Percentiles rank a stretch among this genome's conserved stretches.
Evolutionary conservation across 2,797 vertebrate genomes (phyloP).

Genomic region (Pagetopsis macropterus): DNA sequence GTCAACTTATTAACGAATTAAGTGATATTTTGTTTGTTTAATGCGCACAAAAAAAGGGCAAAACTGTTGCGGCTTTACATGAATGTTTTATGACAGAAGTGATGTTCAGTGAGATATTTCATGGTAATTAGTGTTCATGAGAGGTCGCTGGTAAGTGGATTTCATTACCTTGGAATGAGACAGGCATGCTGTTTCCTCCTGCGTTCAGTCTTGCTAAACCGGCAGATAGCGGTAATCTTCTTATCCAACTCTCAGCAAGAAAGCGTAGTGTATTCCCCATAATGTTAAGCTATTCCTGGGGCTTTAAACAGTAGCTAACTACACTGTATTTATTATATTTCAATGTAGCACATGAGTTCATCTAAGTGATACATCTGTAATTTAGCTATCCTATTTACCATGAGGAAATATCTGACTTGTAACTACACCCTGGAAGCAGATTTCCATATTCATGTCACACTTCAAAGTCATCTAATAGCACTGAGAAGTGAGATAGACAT

Average conservation of each 20-base stretch:
- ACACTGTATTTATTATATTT: conserved; percentile 5
- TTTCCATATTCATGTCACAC: conserved; percentile 64
- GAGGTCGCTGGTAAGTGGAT: too few species aligned
- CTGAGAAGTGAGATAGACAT: conserved; percentile 53
- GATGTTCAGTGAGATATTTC: neutral
- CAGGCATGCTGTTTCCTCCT: too few species aligned
- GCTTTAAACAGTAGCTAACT: conserved; percentile 14
- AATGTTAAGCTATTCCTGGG: neutral
- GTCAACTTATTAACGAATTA: neutral
- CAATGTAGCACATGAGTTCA: neutral
- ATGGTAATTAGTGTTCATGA: neutral
- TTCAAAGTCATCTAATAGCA: conserved; percentile 69
- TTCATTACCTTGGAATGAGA: too few species aligned
- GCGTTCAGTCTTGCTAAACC: too few species aligned
- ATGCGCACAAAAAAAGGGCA: neutral
- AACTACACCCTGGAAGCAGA: conserved; percentile 37
- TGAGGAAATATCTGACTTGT: conserved; percentile 31
- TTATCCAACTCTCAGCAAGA: conserved; percentile 5
- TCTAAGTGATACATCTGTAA: conserved; percentile 28
- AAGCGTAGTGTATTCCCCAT: neutral
- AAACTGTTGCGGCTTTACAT: neutral
- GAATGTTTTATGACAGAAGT: neutral
- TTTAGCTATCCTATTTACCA: conserved; percentile 35
- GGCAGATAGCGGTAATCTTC: neutral
- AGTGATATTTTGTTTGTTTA: neutral